Evolutionary conservation across 2,113 vertebrate genomes (phyloP), one percentile per base, ranked within the genome.

Genomic region (Passerina amoena): DNA sequence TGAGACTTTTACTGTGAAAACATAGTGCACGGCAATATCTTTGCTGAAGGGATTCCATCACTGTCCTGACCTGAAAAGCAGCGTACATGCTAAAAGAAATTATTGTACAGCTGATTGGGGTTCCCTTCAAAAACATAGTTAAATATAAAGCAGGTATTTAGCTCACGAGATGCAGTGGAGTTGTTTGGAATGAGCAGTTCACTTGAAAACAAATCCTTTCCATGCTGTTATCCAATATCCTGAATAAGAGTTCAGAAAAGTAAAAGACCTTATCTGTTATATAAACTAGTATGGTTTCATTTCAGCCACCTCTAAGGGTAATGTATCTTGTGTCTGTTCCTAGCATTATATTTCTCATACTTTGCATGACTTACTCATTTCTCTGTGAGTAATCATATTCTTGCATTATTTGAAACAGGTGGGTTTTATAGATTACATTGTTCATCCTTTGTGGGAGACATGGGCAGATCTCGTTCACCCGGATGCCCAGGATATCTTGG

Each of bases 371-470:
- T 64, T 79, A 12, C 9, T 48, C 2, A 28, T 69, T 88, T 70
- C 30, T 48, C 27, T 92, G 18, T 75, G 33, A 81, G n/a, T 86
- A 69, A 54, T 54, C 4, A 14, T 47, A 28, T 57, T 88, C 80
- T 92, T 86, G 30, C 54, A 19, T 94, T 85, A 16, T 48, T 96
- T 91, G 27, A 33, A 95, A 92, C 76, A 99, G 99, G 99, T 99
- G 95, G 99, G 99, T 63, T 99, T 99, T 97, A 99, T 99, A 96
- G 99, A 99, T 98, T 99, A 99, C 97, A 99, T 99, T 42, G 99
- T 99, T 90, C 99, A 99, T 97, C 99, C 99, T 78, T 97, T 99
- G 94, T 99, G 99, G 99, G 99, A 99, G 97, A 99, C 99, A 0
- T 99, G 99, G 99, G 99, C 99, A 21, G 99, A 99, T 97, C 98